These are phyloP conservation scores for Phragmatobia fuliginosa DNA, from an alignment of 2,888 invertebrate genomes.

Conservation along the genomic window DNA sequence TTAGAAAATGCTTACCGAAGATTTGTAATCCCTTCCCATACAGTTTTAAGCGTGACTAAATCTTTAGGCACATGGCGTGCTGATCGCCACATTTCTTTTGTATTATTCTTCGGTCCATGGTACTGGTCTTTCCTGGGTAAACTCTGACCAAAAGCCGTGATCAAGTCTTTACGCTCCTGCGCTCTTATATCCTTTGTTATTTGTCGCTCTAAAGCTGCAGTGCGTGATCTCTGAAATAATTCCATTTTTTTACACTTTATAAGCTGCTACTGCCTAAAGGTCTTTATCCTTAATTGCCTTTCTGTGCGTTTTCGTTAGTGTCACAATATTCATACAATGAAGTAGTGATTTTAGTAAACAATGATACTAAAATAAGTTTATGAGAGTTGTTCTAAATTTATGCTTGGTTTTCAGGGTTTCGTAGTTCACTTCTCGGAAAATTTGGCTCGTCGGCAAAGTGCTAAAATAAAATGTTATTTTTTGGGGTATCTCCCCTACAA, in stretches of 20 bases:
- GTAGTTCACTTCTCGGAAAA: too few species aligned
- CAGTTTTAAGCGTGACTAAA: slow-evolving; percentile 87
- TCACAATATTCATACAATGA: background rate
- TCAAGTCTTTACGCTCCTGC: slow-evolving; percentile 67
- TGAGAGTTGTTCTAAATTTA: background rate
- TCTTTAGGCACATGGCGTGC: slow-evolving; percentile 86
- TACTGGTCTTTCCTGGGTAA: slow-evolving; percentile 79
- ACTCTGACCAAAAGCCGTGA: slow-evolving; percentile 81
- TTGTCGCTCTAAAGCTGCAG: slow-evolving; percentile 72
- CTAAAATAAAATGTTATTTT: too few species aligned
- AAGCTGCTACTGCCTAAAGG: too few species aligned
- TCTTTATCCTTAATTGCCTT: too few species aligned
- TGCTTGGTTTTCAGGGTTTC: too few species aligned
- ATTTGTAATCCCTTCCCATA: slow-evolving; percentile 89
- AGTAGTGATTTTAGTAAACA: background rate
- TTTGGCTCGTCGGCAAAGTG: too few species aligned
- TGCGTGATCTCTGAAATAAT: slow-evolving; percentile 63
- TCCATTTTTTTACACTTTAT: background rate
- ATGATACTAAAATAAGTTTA: background rate
- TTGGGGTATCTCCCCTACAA: too few species aligned
- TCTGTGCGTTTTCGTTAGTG: background rate
- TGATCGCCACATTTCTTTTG: slow-evolving; percentile 85
- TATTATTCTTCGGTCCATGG: slow-evolving; percentile 81
- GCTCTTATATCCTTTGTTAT: slow-evolving; percentile 82
- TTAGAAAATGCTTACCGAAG: slow-evolving; percentile 72